Conservation (phyloP, 2,113 vertebrate genomes). For the Leptobrachium leishanense region DNA sequence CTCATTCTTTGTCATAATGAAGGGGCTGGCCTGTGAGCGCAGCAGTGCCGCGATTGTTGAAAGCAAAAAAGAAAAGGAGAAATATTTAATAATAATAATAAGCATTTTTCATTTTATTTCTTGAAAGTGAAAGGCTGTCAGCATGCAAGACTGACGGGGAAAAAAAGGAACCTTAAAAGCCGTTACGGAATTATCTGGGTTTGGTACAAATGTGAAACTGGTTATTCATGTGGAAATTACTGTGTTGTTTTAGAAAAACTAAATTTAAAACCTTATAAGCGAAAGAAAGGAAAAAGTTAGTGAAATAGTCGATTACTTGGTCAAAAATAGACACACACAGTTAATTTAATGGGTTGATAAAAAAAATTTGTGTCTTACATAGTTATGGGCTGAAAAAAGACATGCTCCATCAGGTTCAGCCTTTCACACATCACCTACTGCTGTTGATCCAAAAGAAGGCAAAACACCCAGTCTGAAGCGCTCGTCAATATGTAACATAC, state of each 20-base stretch:
- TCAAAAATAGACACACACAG: neutral
- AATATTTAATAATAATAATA: neutral
- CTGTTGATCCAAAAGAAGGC: no score
- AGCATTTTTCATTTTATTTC: slow-evolving; percentile 40
- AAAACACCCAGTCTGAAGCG: no score
- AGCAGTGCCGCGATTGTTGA: slow-evolving; percentile 23
- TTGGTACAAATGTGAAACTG: slow-evolving; percentile 1
- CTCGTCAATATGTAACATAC: no score
- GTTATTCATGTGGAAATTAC: slow-evolving; percentile 42
- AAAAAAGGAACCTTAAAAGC: neutral
- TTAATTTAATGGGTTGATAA: no score
- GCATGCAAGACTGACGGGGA: slow-evolving; percentile 16
- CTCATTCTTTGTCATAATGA: slow-evolving; percentile 17
- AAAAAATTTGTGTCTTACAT: no score
- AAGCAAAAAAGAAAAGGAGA: slow-evolving; percentile 25
- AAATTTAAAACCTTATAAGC: neutral
- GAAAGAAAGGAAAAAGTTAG: slow-evolving; percentile 6
- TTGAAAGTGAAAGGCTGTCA: slow-evolving; percentile 21
- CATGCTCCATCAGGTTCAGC: no score
- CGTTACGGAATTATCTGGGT: slow-evolving; percentile 40
- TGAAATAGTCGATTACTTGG: neutral
- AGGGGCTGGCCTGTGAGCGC: slow-evolving; percentile 11
- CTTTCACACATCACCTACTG: no score
- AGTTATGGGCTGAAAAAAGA: no score
- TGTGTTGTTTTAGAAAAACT: neutral